Evolutionary conservation across 2,888 invertebrate species (phyloP), one percentile per base, ranked within the genome.

Genomic region (Disparrhopalites patrizii): DNA sequence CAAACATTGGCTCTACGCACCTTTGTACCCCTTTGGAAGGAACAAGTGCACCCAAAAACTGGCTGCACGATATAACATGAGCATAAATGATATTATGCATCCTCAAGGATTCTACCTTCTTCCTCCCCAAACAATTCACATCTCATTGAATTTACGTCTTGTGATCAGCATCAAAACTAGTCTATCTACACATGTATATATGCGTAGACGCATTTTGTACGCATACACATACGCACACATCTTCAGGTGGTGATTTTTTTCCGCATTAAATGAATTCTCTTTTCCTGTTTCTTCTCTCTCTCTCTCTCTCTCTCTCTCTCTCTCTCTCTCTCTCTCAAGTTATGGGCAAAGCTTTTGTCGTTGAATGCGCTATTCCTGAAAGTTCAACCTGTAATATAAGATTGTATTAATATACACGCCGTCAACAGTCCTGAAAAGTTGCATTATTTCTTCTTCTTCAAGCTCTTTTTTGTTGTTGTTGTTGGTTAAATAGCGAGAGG

Each of bases 261-360:
- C 57, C 40, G 43, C 58, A 60, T 43, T 47, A 56, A 55, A 55
- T 55, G 55, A 55, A 55, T 55, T 28, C 47, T 25, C 56, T 56
- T 56, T 56, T 56, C 56, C 56, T 56, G 56, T 56, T 56, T 56
- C 38, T 38, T 56, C 60, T 60, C 60, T 60, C 43, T 55, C 52
- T 13, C n/a, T 2, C 55, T 55, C 33, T 3, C 23, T 4, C 50
- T 20, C 4, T 2, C 5, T 47, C 47, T 47, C 18, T 50, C 55
- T 55, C 55, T 55, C 55, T 55, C 52, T 13, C n/a, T 2, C 55
- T 55, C 33, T 3, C 23, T 4, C 50, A 13, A 3, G 25, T 18
- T 55, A 25, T 28, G 15, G 28, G 27, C 36, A 20, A 36, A 23
- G 56, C 38, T 56, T 31, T 2, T 50, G 13, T 54, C 28, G 18